These are phyloP conservation scores for Glossophaga mutica DNA, from an alignment of 2,797 vertebrate species.

Conservation along the genomic window DNA sequence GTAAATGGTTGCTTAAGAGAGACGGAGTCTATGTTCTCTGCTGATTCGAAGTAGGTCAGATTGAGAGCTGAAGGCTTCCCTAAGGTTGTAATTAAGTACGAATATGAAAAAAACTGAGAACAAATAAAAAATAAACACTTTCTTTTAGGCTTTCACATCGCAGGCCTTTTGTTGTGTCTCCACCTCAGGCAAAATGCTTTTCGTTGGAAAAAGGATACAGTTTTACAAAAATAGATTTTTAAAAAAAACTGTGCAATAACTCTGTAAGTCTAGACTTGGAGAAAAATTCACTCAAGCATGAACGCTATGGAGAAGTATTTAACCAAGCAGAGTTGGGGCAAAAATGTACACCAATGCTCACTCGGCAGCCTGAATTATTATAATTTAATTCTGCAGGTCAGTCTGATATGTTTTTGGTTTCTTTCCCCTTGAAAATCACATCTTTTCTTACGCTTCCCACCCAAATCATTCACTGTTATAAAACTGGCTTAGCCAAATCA, in stretches of 20 bases:
- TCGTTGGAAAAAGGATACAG: not conserved
- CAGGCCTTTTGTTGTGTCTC: conserved; percentile 21
- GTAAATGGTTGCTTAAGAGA: conserved; percentile 31
- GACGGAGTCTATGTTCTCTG: conserved; percentile 55
- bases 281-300: not conserved
- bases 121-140: conserved; percentile 55
- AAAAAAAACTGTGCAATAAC: not conserved
- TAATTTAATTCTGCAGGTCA: conserved; percentile 6
- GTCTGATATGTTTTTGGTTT: not conserved
- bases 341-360: not conserved
- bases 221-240: not conserved
- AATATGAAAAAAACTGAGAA: conserved; percentile 46
- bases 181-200: conserved; percentile 10
- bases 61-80: conserved; percentile 46
- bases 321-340: not conserved
- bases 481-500: conserved; percentile 60
- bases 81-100: conserved; percentile 60
- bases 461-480: conserved; percentile 40
- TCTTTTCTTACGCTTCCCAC: conserved; percentile 39
- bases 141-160: conserved; percentile 28
- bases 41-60: conserved; percentile 61
- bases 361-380: not conserved
- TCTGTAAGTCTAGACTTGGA: not conserved
- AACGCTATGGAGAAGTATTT: not conserved
- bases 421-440: not conserved